A percentile compares a stretch with the other conserved stretches of the same genome.
Conservation (phyloP, 2,888 invertebrate genomes). For the Apamea anceps region DNA sequence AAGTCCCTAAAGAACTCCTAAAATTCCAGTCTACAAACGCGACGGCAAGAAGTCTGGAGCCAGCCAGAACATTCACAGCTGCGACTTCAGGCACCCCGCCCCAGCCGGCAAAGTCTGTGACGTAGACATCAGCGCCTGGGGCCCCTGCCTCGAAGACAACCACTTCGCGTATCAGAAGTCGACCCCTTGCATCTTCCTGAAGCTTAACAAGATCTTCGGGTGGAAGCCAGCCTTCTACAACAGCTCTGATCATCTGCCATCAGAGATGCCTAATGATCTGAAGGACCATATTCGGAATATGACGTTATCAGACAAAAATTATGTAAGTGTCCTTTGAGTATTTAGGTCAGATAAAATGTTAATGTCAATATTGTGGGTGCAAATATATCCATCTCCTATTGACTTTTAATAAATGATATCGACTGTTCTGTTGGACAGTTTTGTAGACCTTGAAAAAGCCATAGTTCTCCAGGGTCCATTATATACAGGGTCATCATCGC, state of each 20-base stretch:
- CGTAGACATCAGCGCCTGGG: conserved; percentile 95
- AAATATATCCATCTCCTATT: background rate
- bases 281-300: conserved; percentile 92
- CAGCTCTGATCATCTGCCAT: conserved; percentile 92
- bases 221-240: conserved; percentile 97
- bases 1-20: background rate
- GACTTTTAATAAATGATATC: background rate
- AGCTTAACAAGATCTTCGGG: conserved; percentile 98
- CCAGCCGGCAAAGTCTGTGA: conserved; percentile 95
- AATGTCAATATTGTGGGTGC: background rate
- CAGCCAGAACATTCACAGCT: conserved; percentile 94
- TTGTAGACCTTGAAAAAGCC: background rate
- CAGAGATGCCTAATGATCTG: conserved; percentile 93
- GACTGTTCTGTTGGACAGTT: background rate
- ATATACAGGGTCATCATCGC: no score
- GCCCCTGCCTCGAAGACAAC: conserved; percentile 95
- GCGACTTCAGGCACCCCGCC: conserved; percentile 93
- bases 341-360: background rate
- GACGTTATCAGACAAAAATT: conserved; percentile 86
- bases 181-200: conserved; percentile 98
- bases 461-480: background rate
- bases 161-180: conserved; percentile 97
- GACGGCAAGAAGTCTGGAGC: conserved; percentile 93
- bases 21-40: conserved; percentile 92
- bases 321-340: conserved; percentile 76